A percentile compares a stretch with the other conserved stretches of the same genome.
Conservation (phyloP, 2,113 vertebrate genomes). For the Bostrychus sinensis region DNA sequence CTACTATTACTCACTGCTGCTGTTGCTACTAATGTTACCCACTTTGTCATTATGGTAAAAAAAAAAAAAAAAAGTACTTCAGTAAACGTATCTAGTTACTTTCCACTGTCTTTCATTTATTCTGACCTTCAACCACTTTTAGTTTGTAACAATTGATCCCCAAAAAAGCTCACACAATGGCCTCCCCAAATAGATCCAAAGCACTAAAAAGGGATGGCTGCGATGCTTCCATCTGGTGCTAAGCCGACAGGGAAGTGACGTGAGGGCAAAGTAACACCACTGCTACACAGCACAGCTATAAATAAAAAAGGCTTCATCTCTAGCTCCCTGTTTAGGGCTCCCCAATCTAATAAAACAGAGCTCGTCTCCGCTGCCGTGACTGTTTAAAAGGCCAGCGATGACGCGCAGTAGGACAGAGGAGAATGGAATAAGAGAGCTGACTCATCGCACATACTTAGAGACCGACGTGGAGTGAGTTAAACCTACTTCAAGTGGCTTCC, state of each 20-base stretch:
- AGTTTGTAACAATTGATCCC: conserved; percentile 21
- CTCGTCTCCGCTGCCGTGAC: conserved; percentile 23
- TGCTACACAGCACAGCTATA: conserved; percentile 49
- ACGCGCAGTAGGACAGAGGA: conserved; percentile 36
- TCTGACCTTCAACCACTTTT: conserved; percentile 45
- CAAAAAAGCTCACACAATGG: conserved; percentile 21
- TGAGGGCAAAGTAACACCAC: conserved; percentile 31
- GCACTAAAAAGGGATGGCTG: conserved; percentile 51
- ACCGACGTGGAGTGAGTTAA: conserved; percentile 56
- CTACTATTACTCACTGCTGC: too few species aligned
- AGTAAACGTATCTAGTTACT: not conserved
- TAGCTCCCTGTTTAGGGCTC: conserved; percentile 46
- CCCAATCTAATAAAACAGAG: conserved; percentile 64
- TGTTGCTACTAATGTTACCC: too few species aligned
- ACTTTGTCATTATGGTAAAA: too few species aligned
- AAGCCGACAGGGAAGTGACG: conserved; percentile 50
- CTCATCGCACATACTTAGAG: conserved; percentile 52
- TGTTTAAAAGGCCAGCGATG: conserved; percentile 63
- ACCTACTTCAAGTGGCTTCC: conserved; percentile 54
- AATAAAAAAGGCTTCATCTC: conserved; percentile 51
- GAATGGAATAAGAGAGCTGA: conserved; percentile 48
- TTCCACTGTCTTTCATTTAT: conserved; percentile 7
- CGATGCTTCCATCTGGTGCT: conserved; percentile 37
- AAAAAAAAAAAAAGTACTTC: not conserved
- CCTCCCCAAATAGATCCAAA: conserved; percentile 50